Base-by-base conservation (phyloP, 2,888 invertebrate species). In the Meiosimyza platycephala region DNA sequence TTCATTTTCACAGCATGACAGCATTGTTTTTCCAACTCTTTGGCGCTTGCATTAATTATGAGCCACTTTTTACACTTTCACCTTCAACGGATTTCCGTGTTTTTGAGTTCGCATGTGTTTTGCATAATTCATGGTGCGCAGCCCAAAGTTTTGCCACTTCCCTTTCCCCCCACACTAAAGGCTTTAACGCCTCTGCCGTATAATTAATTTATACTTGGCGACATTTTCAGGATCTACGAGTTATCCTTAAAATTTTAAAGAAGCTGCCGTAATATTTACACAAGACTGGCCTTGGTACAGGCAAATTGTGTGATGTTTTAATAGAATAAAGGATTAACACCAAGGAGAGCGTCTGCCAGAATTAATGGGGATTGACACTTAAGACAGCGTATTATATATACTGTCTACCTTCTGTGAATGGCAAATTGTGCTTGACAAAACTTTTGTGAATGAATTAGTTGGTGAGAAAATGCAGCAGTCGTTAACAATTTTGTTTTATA, bases 311-410 rank as follows among this genome's bases (percentile, higher is more conserved):
- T 72, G 72, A 71, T 70, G 57, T 70, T 75, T 71, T 72, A 75
- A 75, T 71, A 63, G 67, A 70, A 67, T 64, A 75, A 72, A 73
- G 71, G 68, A 71, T 75, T 75, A 71, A 73, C 60, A 65, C 74
- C 63, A 51, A n/a, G n/a, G 60, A 47, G 62, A 47, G 40, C n/a
- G 47, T 15, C 15, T 47, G 13, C 13, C 40, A 57, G 67, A 6
- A 48, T 55, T 57, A 54, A 33, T 57, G 64, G 60, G 72, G 54
- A 60, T 69, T 74, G 72, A 54, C 68, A 65, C 59, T 63, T 47
- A 3, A 33, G 9, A 28, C 28, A 15, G 28, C 28, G 62, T 5
- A 18, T 63, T n/a, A 48, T 54, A 9, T 40, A 15, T 15, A 48
- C 33, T 54, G 33, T 40, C 1, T 40, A 9, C 9, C 9, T 40